A percentile compares a stretch with the other conserved stretches of the same genome.
These are phyloP conservation scores for Danionella dracula DNA, from an alignment of 2,797 vertebrate genomes.

Conservation along the genomic window DNA sequence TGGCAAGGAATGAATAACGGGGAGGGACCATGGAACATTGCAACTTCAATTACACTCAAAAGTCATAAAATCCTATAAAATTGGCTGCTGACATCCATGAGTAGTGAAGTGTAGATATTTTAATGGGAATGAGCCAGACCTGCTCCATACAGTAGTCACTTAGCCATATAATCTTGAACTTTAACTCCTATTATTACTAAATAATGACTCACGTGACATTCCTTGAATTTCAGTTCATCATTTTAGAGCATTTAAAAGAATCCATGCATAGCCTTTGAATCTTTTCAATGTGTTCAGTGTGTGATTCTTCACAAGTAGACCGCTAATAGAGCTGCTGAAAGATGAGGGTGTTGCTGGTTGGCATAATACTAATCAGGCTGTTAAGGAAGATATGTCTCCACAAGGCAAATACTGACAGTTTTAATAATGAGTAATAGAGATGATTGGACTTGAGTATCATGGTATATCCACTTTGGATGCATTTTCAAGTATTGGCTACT, in stretches of 20 bases:
- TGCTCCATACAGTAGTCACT: background rate
- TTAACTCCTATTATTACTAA: background rate
- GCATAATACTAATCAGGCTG: background rate
- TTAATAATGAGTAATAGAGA: background rate
- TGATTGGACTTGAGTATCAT: background rate
- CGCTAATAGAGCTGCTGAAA: background rate
- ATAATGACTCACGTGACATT: background rate
- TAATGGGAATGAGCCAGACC: constrained; percentile 3
- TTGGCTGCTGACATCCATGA: constrained; percentile 18
- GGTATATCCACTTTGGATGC: too few species aligned
- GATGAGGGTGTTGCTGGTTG: background rate
- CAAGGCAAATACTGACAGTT: background rate
- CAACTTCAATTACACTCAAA: constrained; percentile 16
- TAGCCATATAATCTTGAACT: background rate
- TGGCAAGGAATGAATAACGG: background rate
- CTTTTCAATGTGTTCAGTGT: background rate
- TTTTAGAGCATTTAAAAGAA: background rate
- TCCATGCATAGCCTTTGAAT: background rate
- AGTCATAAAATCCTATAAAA: constrained; percentile 29
- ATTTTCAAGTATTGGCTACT: too few species aligned
- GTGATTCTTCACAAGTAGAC: background rate
- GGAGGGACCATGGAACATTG: background rate
- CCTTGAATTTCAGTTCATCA: background rate
- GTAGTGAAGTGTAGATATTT: constrained; percentile 12
- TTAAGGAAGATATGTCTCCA: background rate